Base-by-base conservation (phyloP, 2,888 invertebrate species). In the Pammene aurita region DNA sequence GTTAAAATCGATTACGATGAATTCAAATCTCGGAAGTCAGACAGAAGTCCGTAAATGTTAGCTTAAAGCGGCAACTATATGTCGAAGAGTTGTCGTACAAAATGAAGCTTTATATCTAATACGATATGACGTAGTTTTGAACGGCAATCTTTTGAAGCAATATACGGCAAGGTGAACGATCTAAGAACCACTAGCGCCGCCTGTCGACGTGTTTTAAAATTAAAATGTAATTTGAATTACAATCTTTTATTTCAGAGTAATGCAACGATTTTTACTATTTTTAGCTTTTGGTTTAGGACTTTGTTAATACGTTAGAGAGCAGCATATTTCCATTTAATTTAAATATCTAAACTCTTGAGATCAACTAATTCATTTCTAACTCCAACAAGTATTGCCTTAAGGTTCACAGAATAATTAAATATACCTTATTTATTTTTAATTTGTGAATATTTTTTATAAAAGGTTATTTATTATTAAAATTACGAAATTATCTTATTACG, bases 131-230 rank as follows among this genome's bases (percentile, higher is more conserved):
- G n/a, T 41, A 13, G 18, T 16, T 18, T 62, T 9, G 38, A 62
- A 52, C 41, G 62, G 14, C 41, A 52, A 61, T 48, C 18, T 35
- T 11, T 35, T 38, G 48, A 38, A 26, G 18, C 50, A 38, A 18
- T 50, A 18, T 52, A 42, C 26, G 52, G 50, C 5, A 57, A 68
- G 63, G 63, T 68, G 68, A 68, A 68, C 46, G 68, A 57, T 68
- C 63, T 44, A 34, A 35, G 26, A 50, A 63, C 56, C 63, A 72
- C 74, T 77, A 78, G 65, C 75, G 79, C 78, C 79, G 81, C 79
- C 82, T 83, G 46, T 73, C 52, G 50, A 52, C 64, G 38, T 0
- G 11, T 58, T 64, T 65, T 50, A 26, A 13, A 68, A 63, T 11
- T 66, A 60, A 75, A 77, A 71, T 73, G 63, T 26, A 26, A 1